Evolutionary conservation across 2,888 invertebrate genomes (phyloP), one percentile per base, ranked within the genome.

Genomic region (Euzophera pinguis): DNA sequence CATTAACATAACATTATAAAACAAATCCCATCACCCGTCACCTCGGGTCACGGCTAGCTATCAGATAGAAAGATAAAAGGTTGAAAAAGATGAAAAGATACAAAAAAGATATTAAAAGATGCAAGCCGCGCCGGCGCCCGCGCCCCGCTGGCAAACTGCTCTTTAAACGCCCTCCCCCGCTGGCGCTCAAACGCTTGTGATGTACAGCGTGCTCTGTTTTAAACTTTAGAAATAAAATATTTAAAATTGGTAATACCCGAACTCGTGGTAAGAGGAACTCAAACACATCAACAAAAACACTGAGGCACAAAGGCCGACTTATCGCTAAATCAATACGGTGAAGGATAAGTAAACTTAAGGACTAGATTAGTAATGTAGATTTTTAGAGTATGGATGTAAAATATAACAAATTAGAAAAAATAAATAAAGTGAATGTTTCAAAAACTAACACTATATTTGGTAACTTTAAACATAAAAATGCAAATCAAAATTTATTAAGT

Each of bases 81-180:
- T 47, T 47, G 56, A 48, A 54, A 53, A 53, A 34, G 48, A 45
- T 35, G 57, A 53, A 55, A 53, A 55, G 56, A 53, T 22, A 59
- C 53, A 53, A 58, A 67, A 62, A 54, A 53, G 55, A 27, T 22
- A 43, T 43, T 59, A 58, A 56, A 63, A 66, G 64, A 64, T 58
- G 53, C 60, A 58, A 63, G 59, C 67, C 63, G 78, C 83, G 73
- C 79, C 83, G 84, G 86, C 86, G 85, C 87, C 81, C 84, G 81
- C 76, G 70, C 68, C 85, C 84, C 79, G 81, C 85, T 81, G 85
- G 69, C 74, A 72, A 71, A 73, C 67, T 74, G 79, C 74, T 74
- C 73, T 74, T 73, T 78, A 79, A 78, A 76, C 80, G 80, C 77
- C 69, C 77, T 72, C 78, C 73, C 82, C 84, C 74, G 84, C 82